Evolutionary conservation across 2,888 invertebrate genomes (phyloP), one percentile per base, ranked within the genome.

Genomic region (Stenolophus ochropezus): DNA sequence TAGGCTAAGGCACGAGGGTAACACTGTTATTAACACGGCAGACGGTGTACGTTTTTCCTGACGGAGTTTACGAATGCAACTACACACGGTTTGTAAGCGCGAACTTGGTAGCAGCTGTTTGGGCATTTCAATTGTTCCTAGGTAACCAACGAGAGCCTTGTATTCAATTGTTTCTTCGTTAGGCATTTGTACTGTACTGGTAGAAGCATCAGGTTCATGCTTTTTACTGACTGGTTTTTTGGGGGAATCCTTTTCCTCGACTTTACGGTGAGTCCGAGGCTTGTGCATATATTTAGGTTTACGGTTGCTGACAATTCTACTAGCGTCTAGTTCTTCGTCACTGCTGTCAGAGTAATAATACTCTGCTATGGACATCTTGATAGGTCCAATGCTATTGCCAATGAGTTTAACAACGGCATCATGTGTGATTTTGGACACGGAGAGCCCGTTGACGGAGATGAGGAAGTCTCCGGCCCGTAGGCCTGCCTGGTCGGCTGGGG

Each of bases 81-180:
- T 96, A 82, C 96, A 92, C 14, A 98, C 94, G 16, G 95, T 94
- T 88, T 94, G 93, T 84, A 95, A 89, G 79, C 96, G 93, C 11
- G 95, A 94, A 51, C 94, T 94, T 61, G 93, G 93, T 75, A 94
- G 91, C 56, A 96, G 91, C 84, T 96, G 94, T 88, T 95, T 94
- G 0, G 98, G 98, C 91, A 98, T 97, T 90, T 98, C 98, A 83
- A 98, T 97, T 0, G 98, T 98, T 20, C 98, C 98, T 69, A 98
- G 91, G 89, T 98, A 98, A 0, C 98, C 98, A 0, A 98, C 97
- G 1, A 98, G 93, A 0, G 96, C 96, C 84, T 95, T 93, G 86
- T 95, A 95, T 83, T 95, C 95, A 5, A 95, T 91, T 86, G 91
- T 82, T 88, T 91, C 87, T 79, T 88, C 88, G 84, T 87, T 85